phyloP scores from a whole-genome alignment of 2,797 vertebrate genomes.

The Hippocampus kuda region DNA sequence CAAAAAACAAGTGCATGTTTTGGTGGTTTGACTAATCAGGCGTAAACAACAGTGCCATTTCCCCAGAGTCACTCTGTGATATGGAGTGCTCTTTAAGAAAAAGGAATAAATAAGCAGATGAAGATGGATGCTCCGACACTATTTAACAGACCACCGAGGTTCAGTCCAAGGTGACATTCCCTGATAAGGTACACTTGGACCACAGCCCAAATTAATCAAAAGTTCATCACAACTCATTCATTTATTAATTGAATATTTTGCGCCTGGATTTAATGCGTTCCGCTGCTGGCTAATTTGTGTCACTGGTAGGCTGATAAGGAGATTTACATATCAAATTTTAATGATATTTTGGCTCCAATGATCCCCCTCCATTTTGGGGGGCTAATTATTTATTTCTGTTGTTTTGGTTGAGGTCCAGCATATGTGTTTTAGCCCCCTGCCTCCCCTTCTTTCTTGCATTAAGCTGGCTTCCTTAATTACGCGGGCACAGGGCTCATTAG shows the following conservation, averaged over 20 bases:
- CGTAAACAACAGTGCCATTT: constrained; percentile 53
- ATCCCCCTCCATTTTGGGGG: constrained; percentile 52
- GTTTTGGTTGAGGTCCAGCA: constrained; percentile 66
- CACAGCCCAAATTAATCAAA: constrained; percentile 70
- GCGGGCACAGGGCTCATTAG: constrained; percentile 71
- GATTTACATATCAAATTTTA: constrained; percentile 76
- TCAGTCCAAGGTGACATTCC: constrained; percentile 70
- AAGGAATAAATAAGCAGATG: constrained; percentile 58
- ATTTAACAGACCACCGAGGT: constrained; percentile 67
- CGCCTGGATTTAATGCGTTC: constrained; percentile 63
- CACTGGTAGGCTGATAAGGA: constrained; percentile 67
- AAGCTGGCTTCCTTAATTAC: constrained; percentile 69
- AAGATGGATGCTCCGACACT: constrained; percentile 57
- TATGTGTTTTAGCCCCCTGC: constrained; percentile 38
- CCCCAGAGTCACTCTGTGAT: constrained; percentile 27
- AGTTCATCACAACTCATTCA: constrained; percentile 73
- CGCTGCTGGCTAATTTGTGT: constrained; percentile 63
- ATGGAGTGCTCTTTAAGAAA: constrained; percentile 55
- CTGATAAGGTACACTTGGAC: constrained; percentile 73
- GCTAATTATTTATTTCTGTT: constrained; percentile 67
- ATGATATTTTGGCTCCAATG: constrained; percentile 68
- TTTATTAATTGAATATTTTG: constrained; percentile 79
- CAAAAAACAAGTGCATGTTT: constrained; percentile 46
- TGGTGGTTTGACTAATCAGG: constrained; percentile 59
- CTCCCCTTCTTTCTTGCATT: constrained; percentile 49